Evolutionary conservation across 2,888 invertebrate genomes (phyloP).

Genomic region (Apeira syringaria): DNA sequence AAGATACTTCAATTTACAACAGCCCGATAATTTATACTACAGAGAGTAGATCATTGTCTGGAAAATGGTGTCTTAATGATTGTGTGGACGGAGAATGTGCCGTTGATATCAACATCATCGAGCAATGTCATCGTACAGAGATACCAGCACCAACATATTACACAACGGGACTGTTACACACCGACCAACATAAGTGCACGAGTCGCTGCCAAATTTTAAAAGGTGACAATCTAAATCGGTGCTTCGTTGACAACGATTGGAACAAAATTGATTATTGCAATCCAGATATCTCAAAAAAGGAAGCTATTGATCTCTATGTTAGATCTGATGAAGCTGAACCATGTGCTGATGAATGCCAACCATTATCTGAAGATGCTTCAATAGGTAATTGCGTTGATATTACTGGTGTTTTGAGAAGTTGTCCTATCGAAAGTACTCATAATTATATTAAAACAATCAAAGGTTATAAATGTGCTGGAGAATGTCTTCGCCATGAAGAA

Average conservation of each 20-base stretch:
- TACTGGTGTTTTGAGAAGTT: too few species aligned
- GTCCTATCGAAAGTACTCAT: background rate
- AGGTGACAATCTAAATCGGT: background rate
- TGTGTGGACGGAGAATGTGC: background rate
- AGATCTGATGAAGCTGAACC: too few species aligned
- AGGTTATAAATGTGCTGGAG: background rate
- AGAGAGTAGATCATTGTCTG: background rate
- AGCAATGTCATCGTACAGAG: background rate
- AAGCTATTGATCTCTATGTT: too few species aligned
- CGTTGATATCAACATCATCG: background rate
- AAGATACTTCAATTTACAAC: background rate
- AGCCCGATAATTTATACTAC: background rate
- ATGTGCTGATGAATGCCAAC: too few species aligned
- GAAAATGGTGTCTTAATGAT: background rate
- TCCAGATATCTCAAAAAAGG: background rate
- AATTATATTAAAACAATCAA: background rate
- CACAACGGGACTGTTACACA: background rate
- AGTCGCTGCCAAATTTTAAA: background rate
- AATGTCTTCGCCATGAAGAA: background rate
- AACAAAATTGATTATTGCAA: background rate
- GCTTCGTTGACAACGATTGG: background rate
- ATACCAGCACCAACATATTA: background rate
- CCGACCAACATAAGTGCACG: background rate
- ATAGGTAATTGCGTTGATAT: too few species aligned
- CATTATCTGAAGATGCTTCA: too few species aligned